These are phyloP conservation scores for Xenentodon cancila DNA, from an alignment of 2,797 vertebrate genomes.

Conservation along the genomic window DNA sequence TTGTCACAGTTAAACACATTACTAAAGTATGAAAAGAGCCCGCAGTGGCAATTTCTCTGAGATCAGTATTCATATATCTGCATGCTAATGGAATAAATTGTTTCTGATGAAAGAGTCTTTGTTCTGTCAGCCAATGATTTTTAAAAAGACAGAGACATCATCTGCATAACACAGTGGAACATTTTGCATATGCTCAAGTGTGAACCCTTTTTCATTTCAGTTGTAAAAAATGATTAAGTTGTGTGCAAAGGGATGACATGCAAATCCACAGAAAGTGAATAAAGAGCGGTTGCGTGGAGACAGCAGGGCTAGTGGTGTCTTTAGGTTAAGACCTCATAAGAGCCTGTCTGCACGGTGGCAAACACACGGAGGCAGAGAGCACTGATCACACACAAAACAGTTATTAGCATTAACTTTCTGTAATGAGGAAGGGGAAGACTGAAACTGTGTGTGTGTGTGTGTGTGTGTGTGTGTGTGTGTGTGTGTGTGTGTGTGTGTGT, in stretches of 20 bases:
- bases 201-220: slow-evolving; percentile 8
- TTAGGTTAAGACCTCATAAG: slow-evolving; percentile 71
- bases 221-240: slow-evolving; percentile 45
- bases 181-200: no score
- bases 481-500: no score
- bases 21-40: slow-evolving; percentile 7
- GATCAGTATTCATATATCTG: no score
- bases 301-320: slow-evolving; percentile 64
- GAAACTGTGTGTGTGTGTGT: neutral
- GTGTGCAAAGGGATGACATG: slow-evolving; percentile 28
- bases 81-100: no score
- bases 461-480: no score
- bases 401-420: slow-evolving; percentile 71
- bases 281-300: slow-evolving; percentile 52
- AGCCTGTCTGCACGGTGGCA: slow-evolving; percentile 61
- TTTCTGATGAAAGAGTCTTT: no score
- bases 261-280: slow-evolving; percentile 43
- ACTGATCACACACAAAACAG: slow-evolving; percentile 73
- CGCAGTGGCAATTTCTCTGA: neutral
- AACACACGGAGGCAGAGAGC: slow-evolving; percentile 50
- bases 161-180: no score
- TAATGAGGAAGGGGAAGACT: slow-evolving; percentile 54
- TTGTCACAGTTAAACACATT: slow-evolving; percentile 8
- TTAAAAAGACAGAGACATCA: no score
- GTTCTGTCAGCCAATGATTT: neutral